Evolutionary conservation across 2,888 invertebrate species (phyloP), one percentile per base, ranked within the genome.

Genomic region (Neoaliturus tenellus): DNA sequence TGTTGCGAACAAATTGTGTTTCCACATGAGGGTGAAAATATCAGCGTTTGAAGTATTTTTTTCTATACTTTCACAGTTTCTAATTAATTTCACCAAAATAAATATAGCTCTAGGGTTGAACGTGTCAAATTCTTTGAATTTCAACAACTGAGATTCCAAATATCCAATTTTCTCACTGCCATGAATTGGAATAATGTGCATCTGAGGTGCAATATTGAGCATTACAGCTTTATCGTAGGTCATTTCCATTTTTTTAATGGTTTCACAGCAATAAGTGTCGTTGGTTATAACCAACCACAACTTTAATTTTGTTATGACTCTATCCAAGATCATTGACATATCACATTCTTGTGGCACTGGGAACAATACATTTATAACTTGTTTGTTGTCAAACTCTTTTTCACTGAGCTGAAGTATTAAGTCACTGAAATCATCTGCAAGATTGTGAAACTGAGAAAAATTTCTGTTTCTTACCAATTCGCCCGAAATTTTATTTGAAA

Each of bases 251-350:
- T 78, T 20, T 3, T 78, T 35, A 31, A 55, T 8, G n/a, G 20
- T 33, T 28, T 78, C 55, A 78, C 78, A 78, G 55, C 78, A 78
- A n/a, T 55, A 78, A 55, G 51, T 55, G 23, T 78, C 78, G 10
- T 33, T 55, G 23, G 23, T 4, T n/a, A 14, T n/a, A 33, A 78
- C n/a, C 14, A 35, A 33, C 51, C 55, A 55, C 2, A 55, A 20
- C 6, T 51, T 48, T 2, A 51, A 51, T n/a, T 78, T 55, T 20
- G 51, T 31, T 5, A 78, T 33, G 31, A 55, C 28, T 1, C n/a
- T 78, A n/a, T 51, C 78, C 41, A 75, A 6, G n/a, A 48, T 35
- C 12, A 23, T 10, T 8, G 14, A 25, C 23, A 35, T 71, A 20
- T 39, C 5, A 17, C 1, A 71, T 71, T 20, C 23, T 75, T 4